phyloP scores from a whole-genome alignment of 2,113 vertebrate species.

The Microtus ochrogaster region DNA sequence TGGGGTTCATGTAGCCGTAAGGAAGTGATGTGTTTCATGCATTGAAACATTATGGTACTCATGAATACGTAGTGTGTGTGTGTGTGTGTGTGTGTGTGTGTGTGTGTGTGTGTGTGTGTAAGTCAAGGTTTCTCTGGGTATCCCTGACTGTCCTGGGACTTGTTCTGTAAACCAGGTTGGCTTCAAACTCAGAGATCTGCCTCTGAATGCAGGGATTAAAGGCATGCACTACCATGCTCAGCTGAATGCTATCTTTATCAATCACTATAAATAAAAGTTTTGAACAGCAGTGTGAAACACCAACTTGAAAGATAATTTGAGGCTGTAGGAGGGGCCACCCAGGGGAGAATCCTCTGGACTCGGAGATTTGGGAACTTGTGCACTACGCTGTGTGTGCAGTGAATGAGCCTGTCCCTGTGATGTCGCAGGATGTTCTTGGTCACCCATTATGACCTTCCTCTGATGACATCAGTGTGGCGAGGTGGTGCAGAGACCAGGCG shows the following conservation, averaged over 20 bases:
- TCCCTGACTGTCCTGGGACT: not conserved
- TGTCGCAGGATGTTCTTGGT: conserved; percentile 49
- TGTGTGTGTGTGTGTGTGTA: no score
- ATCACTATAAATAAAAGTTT: not conserved
- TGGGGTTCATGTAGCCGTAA: not conserved
- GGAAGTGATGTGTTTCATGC: not conserved
- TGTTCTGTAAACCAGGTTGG: not conserved
- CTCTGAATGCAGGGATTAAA: not conserved
- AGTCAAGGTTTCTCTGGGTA: not conserved
- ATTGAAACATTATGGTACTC: not conserved
- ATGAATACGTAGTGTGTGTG: not conserved
- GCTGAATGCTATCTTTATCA: not conserved
- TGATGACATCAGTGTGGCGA: conserved; percentile 43
- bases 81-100: no score
- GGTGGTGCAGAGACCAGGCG: not conserved
- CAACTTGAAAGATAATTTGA: not conserved
- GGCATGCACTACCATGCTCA: not conserved
- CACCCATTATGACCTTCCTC: conserved; percentile 56
- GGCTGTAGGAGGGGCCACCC: not conserved
- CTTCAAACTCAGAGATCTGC: not conserved
- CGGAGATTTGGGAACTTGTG: not conserved
- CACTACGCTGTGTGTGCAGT: not conserved
- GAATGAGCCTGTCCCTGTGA: conserved; percentile 35
- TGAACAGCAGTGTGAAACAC: not conserved
- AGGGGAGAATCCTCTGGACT: not conserved